Base-by-base conservation (phyloP, 2,113 vertebrate genomes). In the Pholis gunnellus region DNA sequence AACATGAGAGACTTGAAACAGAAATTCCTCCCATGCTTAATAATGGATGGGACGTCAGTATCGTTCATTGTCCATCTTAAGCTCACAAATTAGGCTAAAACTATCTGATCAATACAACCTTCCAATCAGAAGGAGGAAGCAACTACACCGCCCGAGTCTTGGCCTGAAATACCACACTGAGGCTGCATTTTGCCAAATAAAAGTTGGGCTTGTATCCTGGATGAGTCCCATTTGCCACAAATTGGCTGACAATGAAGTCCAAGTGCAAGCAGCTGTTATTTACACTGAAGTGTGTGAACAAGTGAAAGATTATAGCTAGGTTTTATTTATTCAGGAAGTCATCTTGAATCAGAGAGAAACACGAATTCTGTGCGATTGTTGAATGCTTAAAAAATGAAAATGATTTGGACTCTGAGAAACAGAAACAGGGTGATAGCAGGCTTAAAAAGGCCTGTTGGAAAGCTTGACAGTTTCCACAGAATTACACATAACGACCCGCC, bases 81-180 rank as follows among this genome's bases (percentile, higher is more conserved):
- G 29, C 9, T 82, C 52, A 72, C 31, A 75, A 78, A 82, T 76
- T 60, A 77, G 54, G n/a, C 75, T 57, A 71, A 79, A 82, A n/a
- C 50, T 13, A 29, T 72, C 29, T 22, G 60, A 78, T 87, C 79
- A 60, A 78, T 84, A 66, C 27, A 59, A 20, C 52, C 18, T 38
- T 68, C 52, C 40, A 46, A 50, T 78, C 17, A 66, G 56, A 27
- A 40, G 65, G 29, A 69, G 61, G 54, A 72, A 77, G 36, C 20
- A 40, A 17, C 38, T 42, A 64, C 73, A 48, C 29, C 0, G 3
- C 40, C 50, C 68, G 56, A 34, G 36, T 78, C 63, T 72, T 34
- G 61, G 36, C 18, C 56, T 63, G 48, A 67, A 81, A 66, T 29
- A 80, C 31, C 44, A 68, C 34, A 74, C 10, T 1, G 56, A 65